A percentile compares a stretch with the other conserved stretches of the same genome.
Conservation (phyloP, 1,140 invertebrate genomes). For the Littorina saxatilis region DNA sequence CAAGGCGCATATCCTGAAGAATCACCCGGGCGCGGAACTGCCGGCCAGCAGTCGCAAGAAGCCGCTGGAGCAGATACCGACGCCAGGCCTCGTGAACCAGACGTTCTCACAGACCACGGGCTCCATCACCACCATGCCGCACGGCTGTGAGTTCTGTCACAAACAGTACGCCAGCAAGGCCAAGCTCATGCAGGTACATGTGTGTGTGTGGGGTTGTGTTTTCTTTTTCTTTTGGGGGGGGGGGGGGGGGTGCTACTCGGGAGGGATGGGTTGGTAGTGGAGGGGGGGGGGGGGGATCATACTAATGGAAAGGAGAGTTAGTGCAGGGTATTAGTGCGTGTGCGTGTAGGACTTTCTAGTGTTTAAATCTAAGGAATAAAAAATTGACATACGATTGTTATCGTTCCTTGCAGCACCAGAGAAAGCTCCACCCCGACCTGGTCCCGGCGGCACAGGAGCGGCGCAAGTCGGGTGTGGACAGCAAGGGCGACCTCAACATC, state of each 20-base stretch:
- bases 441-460: slow-evolving; percentile 64
- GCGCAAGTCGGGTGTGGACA: slow-evolving; percentile 43
- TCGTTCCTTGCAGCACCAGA: slow-evolving; percentile 88
- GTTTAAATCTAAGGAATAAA: no score
- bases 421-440: slow-evolving; percentile 83
- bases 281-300: no score
- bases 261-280: no score
- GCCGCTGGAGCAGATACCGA: slow-evolving; percentile 47
- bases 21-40: slow-evolving; percentile 87
- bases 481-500: slow-evolving; percentile 36
- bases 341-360: no score
- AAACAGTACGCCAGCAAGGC: slow-evolving; percentile 89
- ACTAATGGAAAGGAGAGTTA: no score
- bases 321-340: no score
- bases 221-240: no score
- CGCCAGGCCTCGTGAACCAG: slow-evolving; percentile 68
- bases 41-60: slow-evolving; percentile 78
- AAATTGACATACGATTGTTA: no score
- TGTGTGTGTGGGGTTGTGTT: no score
- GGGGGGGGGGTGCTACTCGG: no score
- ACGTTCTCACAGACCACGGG: slow-evolving; percentile 85
- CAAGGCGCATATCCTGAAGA: slow-evolving; percentile 90
- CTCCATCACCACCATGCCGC: slow-evolving; percentile 82
- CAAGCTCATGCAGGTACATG: slow-evolving; percentile 81
- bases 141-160: slow-evolving; percentile 88